Conservation (phyloP, 2,113 vertebrate genomes). For the Notothenia rossii region DNA sequence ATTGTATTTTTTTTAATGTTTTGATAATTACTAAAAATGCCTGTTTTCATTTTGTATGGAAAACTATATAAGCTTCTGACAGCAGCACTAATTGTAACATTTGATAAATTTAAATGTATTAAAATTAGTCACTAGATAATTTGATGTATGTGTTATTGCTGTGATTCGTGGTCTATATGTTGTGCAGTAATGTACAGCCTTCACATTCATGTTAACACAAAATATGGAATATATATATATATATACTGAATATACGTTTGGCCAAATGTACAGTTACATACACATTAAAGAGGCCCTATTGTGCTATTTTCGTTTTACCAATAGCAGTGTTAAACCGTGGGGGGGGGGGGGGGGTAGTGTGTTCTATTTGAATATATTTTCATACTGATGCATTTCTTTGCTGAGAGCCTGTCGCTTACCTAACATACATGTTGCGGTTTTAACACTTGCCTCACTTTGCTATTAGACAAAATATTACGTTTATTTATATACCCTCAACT, state of each 20-base stretch:
- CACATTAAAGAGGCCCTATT: background rate
- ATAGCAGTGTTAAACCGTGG: background rate
- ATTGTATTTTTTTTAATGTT: constrained; percentile 46
- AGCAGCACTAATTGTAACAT: constrained; percentile 24
- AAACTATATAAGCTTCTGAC: constrained; percentile 34
- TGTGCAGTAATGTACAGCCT: background rate
- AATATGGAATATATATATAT: too few species aligned
- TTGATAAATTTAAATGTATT: constrained; percentile 30
- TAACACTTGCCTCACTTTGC: background rate
- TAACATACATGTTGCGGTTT: background rate
- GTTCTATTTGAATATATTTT: background rate
- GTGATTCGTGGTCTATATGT: background rate
- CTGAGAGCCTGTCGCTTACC: background rate
- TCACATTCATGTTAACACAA: background rate
- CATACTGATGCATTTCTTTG: too few species aligned
- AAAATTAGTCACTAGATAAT: constrained; percentile 32
- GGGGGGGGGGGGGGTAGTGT: background rate
- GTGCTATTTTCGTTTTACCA: background rate
- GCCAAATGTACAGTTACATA: background rate
- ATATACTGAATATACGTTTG: background rate
- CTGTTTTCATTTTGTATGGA: constrained; percentile 61
- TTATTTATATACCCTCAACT: background rate
- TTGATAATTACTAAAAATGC: constrained; percentile 43
- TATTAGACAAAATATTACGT: background rate
- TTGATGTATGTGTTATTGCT: background rate